phyloP scores from a whole-genome alignment of 2,113 vertebrate genomes.

The Mesocricetus auratus region DNA sequence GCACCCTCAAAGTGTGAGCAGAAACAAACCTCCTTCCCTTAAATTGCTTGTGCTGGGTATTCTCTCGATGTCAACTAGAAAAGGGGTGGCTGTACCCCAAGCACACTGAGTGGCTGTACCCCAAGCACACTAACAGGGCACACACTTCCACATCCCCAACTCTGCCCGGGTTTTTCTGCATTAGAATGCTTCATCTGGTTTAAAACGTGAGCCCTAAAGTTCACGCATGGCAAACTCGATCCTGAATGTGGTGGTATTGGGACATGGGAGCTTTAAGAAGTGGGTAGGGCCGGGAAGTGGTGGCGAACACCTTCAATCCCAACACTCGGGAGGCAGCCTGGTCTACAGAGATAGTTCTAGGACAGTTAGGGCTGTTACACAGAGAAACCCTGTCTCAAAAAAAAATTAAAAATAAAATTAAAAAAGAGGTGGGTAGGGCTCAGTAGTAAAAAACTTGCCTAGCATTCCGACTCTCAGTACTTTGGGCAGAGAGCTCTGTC shows the following conservation, averaged over 20 bases:
- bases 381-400: no score
- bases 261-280: neutral
- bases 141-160: fast-evolving
- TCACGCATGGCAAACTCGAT: neutral
- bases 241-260: neutral
- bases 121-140: neutral
- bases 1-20: neutral
- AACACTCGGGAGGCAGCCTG: no score
- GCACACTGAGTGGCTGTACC: neutral
- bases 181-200: neutral
- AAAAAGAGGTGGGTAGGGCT: neutral
- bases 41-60: neutral
- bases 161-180: neutral
- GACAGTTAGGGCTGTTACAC: no score
- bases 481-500: neutral
- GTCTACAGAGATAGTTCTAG: no score
- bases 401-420: no score
- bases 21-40: neutral
- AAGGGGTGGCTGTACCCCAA: neutral
- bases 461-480: neutral
- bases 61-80: neutral
- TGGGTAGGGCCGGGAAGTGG: neutral
- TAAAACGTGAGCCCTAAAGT: neutral
- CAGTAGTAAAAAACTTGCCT: neutral
- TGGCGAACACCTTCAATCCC: no score